Conservation (phyloP, 1,140 invertebrate genomes). For the Brachionus rotundiformis region DNA sequence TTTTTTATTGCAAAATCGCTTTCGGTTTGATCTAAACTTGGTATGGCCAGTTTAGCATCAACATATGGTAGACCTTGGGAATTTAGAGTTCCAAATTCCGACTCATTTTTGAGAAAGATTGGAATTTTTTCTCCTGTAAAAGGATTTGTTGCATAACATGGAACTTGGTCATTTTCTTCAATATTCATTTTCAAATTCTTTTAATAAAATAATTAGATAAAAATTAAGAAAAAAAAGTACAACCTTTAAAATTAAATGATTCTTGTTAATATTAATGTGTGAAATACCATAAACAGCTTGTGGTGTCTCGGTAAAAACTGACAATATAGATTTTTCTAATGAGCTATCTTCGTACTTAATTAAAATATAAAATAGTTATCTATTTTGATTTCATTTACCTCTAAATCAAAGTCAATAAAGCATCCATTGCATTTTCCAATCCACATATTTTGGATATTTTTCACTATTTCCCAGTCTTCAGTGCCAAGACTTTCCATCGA, state of each 20-base stretch:
- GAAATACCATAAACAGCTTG: conserved; percentile 73
- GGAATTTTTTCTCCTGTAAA: conserved; percentile 73
- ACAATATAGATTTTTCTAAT: conserved; percentile 60
- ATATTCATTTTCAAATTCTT: background rate
- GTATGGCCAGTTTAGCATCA: conserved; percentile 72
- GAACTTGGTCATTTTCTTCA: background rate
- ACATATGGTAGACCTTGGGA: conserved; percentile 59
- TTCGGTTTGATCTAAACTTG: conserved; percentile 68
- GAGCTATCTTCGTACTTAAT: conserved; percentile 53
- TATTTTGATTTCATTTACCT: conserved; percentile 54
- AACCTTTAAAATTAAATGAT: conserved; percentile 59
- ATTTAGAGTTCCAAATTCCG: conserved; percentile 62
- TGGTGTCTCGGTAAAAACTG: conserved; percentile 77
- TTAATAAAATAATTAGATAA: too few species aligned
- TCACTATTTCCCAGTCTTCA: conserved; percentile 76
- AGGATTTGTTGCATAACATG: conserved; percentile 71
- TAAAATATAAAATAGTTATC: background rate
- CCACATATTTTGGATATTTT: conserved; percentile 88
- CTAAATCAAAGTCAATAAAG: conserved; percentile 73
- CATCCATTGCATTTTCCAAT: conserved; percentile 87
- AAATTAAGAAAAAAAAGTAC: too few species aligned
- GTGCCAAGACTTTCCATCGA: conserved; percentile 55
- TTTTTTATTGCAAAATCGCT: conserved; percentile 61
- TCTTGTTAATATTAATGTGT: conserved; percentile 64
- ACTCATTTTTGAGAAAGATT: conserved; percentile 71